phyloP scores from a whole-genome alignment of 2,113 vertebrate species.

The Gracilinanus agilis region DNA sequence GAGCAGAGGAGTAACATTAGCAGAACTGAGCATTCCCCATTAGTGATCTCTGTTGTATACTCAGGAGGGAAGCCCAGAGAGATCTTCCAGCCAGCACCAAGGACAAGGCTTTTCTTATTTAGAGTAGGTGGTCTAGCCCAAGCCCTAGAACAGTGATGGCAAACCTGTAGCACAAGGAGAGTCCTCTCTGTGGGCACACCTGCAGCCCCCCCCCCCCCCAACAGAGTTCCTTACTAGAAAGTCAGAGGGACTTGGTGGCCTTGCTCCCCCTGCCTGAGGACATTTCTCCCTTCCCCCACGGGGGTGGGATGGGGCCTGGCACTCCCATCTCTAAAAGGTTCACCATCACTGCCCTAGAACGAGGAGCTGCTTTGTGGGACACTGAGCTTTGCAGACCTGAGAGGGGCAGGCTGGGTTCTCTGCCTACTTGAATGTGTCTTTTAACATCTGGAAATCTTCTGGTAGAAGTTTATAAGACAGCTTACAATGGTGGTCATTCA shows the following conservation, averaged over 20 bases:
- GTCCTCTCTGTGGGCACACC: too few relatives aligned
- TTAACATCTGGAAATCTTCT: constrained; percentile 32
- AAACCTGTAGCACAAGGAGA: too few relatives aligned
- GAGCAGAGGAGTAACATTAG: not conserved
- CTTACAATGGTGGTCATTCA: constrained; percentile 6
- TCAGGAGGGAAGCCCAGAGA: not conserved
- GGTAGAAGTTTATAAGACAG: not conserved
- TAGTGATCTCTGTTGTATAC: not conserved
- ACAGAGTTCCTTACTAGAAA: too few relatives aligned
- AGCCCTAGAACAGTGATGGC: not conserved
- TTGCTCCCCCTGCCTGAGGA: too few relatives aligned
- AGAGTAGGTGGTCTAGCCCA: not conserved
- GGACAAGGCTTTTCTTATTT: not conserved
- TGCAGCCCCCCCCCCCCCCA: too few relatives aligned
- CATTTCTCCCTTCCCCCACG: too few relatives aligned
- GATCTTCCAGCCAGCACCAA: not conserved
- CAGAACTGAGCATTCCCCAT: not conserved
- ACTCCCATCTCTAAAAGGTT: too few relatives aligned
- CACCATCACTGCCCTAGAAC: not conserved
- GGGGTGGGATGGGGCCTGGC: too few relatives aligned
- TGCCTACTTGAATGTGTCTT: not conserved
- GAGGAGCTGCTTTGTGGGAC: not conserved
- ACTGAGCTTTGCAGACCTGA: not conserved
- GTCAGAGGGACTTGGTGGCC: too few relatives aligned
- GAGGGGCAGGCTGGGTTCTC: too few relatives aligned